Evolutionary conservation across 1,140 invertebrate species (phyloP).

Genomic region (Aethina tumida): DNA sequence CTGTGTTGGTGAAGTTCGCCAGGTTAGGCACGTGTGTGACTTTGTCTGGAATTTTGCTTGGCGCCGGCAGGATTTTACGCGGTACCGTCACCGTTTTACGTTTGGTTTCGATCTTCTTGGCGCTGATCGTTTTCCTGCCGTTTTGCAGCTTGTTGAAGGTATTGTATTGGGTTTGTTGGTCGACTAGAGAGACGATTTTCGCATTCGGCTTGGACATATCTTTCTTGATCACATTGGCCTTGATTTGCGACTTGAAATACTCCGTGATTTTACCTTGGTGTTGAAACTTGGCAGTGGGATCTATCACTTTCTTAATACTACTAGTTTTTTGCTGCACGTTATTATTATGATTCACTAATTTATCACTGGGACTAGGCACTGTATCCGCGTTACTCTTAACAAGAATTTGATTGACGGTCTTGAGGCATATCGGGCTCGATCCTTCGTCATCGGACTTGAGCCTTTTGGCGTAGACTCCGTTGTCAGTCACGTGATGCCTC

Average conservation of each 20-base stretch:
- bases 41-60: constrained; percentile 28
- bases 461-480: constrained; percentile 22
- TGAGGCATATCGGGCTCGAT: neutral
- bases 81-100: constrained; percentile 25
- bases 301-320: constrained; percentile 37
- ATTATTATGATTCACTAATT: too few species aligned
- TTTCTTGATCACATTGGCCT: constrained; percentile 43
- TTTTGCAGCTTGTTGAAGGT: constrained; percentile 9
- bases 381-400: too few species aligned
- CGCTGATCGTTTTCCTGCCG: constrained; percentile 17
- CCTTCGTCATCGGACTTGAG: constrained; percentile 16
- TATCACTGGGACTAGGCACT: too few species aligned
- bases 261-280: constrained; percentile 63
- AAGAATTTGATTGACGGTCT: neutral
- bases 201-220: constrained; percentile 4
- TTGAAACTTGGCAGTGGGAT: constrained; percentile 32
- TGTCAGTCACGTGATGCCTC: constrained; percentile 15
- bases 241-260: constrained; percentile 71
- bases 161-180: constrained; percentile 24
- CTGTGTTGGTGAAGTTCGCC: constrained; percentile 23
- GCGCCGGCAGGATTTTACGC: constrained; percentile 34
- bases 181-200: constrained; percentile 15
- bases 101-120: constrained; percentile 16
- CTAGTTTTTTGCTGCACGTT: too few species aligned
- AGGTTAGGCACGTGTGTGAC: constrained; percentile 15